Conservation (phyloP, 2,113 vertebrate species). For the Gymnogyps californianus region DNA sequence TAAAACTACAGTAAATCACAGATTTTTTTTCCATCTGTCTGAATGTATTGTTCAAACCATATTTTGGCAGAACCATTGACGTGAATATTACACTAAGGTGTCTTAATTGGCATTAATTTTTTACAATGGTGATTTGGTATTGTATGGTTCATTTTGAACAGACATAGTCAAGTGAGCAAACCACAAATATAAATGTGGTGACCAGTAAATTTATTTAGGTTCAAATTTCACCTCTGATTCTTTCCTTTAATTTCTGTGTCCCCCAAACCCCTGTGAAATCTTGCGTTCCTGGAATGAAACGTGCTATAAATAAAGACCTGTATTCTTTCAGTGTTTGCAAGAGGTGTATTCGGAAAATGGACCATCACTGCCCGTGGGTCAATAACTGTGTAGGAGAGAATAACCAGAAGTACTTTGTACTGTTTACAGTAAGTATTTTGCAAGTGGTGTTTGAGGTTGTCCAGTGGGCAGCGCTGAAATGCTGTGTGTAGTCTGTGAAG, state of each 20-base stretch:
- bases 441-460: not conserved
- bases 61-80: not conserved
- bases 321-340: conserved; percentile 88
- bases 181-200: not conserved
- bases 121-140: not conserved
- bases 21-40: not conserved
- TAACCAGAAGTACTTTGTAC: conserved; percentile 99
- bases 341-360: conserved; percentile 98
- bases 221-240: not conserved
- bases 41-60: not conserved
- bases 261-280: not conserved
- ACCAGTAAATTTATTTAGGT: not conserved
- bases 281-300: not conserved
- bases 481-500: not conserved
- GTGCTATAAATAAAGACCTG: not conserved
- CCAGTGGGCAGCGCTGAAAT: not conserved
- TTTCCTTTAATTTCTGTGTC: not conserved
- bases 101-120: not conserved
- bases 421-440: conserved; percentile 92
- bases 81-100: not conserved
- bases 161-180: not conserved
- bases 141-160: not conserved
- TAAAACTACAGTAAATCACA: not conserved
- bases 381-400: conserved; percentile 99
- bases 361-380: conserved; percentile 99